A percentile compares a stretch with the other conserved stretches of the same genome.
These are phyloP conservation scores for Argynnis bischoffii DNA, from an alignment of 2,888 invertebrate species.

Conservation along the genomic window DNA sequence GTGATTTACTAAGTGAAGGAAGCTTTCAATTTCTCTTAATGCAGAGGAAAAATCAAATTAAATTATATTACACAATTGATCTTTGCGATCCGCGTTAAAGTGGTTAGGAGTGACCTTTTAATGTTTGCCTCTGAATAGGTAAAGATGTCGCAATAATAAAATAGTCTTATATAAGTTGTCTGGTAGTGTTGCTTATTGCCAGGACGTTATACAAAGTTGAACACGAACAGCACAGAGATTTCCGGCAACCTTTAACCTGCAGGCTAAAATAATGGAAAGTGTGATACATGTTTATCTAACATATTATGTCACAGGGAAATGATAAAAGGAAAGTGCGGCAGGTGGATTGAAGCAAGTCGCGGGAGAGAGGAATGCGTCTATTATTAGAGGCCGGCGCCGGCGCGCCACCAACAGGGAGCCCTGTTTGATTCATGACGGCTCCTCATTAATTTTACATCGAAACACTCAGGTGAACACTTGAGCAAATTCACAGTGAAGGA, in stretches of 20 bases:
- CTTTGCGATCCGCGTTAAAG: conserved; percentile 11
- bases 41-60: too few species aligned
- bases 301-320: conserved; percentile 53
- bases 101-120: conserved; percentile 3
- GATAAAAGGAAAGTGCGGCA: conserved; percentile 76
- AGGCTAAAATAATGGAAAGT: conserved; percentile 41
- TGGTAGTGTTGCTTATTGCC: conserved; percentile 28
- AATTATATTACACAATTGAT: neutral
- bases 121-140: conserved; percentile 8
- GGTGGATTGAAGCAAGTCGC: conserved; percentile 61
- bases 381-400: conserved; percentile 76
- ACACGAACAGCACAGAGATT: conserved; percentile 33
- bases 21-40: neutral
- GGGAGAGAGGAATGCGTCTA: conserved; percentile 69
- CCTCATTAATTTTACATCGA: conserved; percentile 41
- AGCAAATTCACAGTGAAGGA: conserved; percentile 30
- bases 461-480: conserved; percentile 34
- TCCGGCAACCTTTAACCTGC: conserved; percentile 42
- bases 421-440: conserved; percentile 38
- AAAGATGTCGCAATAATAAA: conserved; percentile 23
- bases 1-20: neutral
- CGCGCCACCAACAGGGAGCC: conserved; percentile 61
- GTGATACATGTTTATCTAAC: conserved; percentile 45
- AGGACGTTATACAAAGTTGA: conserved; percentile 32
- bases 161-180: conserved; percentile 31